A percentile compares a stretch with the other conserved stretches of the same genome.
phyloP scores from a whole-genome alignment of 2,113 vertebrate species.

The Poeciliopsis retropinna region DNA sequence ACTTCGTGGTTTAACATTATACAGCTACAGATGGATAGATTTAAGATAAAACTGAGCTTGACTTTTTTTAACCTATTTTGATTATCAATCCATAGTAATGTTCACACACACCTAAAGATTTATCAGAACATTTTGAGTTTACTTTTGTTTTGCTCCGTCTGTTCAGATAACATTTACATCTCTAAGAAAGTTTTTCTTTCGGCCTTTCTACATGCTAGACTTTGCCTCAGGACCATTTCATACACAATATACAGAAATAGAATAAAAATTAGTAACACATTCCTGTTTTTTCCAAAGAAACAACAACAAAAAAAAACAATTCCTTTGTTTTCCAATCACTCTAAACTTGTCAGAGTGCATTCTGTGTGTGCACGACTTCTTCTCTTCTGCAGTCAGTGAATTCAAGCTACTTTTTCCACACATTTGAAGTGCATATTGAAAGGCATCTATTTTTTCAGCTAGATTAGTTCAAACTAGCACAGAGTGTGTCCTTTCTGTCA shows the following conservation, averaged over 20 bases:
- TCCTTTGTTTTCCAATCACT: conserved; percentile 42
- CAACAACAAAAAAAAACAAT: not conserved
- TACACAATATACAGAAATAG: not conserved
- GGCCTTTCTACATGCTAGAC: not conserved
- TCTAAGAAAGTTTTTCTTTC: too few relatives aligned
- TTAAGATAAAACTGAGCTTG: not conserved
- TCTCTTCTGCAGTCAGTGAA: not conserved
- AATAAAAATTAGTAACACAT: not conserved
- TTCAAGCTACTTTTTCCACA: not conserved
- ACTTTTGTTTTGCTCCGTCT: too few relatives aligned
- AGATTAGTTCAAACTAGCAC: not conserved
- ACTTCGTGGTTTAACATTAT: not conserved
- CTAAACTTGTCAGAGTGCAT: conserved; percentile 36
- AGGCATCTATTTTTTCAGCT: not conserved
- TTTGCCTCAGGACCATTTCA: not conserved
- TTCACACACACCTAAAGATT: too few relatives aligned
- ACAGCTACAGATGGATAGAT: not conserved
- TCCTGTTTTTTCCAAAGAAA: not conserved
- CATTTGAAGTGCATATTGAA: too few relatives aligned
- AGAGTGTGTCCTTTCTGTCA: not conserved
- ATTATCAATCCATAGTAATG: too few relatives aligned
- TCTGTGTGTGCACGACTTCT: conserved; percentile 1
- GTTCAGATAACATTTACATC: too few relatives aligned
- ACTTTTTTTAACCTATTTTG: not conserved
- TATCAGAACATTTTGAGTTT: too few relatives aligned